Conservation (phyloP, 2,888 invertebrate species). For the Eristalis intricaria region DNA sequence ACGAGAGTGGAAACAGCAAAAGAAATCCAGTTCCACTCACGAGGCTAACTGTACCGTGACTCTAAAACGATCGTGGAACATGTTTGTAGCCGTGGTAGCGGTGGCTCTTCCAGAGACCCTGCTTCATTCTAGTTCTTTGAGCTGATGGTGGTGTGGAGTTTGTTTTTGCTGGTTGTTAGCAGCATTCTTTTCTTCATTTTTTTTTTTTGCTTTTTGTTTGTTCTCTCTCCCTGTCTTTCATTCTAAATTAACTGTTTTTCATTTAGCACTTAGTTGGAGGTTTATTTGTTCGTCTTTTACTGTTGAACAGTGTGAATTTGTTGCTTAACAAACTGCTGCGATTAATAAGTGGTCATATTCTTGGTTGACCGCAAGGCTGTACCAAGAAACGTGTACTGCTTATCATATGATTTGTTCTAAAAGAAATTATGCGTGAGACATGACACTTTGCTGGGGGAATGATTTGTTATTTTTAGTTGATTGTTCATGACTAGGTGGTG, state of each 20-base stretch:
- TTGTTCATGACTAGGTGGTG: no score
- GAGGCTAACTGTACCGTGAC: conserved; percentile 58
- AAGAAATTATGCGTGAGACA: no score
- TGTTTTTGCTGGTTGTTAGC: conserved; percentile 47
- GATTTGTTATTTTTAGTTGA: no score
- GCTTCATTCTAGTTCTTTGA: conserved; percentile 25
- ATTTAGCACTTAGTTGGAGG: conserved; percentile 30
- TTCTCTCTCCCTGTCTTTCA: background rate
- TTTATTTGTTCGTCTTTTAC: background rate
- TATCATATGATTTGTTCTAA: background rate
- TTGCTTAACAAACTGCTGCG: background rate
- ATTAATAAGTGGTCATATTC: background rate
- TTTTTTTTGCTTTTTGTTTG: background rate
- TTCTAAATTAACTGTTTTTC: conserved; percentile 44
- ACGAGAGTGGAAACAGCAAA: conserved; percentile 35
- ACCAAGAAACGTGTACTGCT: background rate
- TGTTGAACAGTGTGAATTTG: conserved; percentile 17
- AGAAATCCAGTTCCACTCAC: conserved; percentile 61
- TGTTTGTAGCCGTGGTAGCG: background rate
- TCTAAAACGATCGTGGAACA: conserved; percentile 34
- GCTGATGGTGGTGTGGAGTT: conserved; percentile 24
- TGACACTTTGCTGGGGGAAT: no score
- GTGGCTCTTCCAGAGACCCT: background rate
- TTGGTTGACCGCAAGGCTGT: background rate
- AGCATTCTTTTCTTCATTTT: conserved; percentile 24